Evolutionary conservation across 2,113 vertebrate genomes (phyloP).

Genomic region (Hypocryptadius cinnamomeus): DNA sequence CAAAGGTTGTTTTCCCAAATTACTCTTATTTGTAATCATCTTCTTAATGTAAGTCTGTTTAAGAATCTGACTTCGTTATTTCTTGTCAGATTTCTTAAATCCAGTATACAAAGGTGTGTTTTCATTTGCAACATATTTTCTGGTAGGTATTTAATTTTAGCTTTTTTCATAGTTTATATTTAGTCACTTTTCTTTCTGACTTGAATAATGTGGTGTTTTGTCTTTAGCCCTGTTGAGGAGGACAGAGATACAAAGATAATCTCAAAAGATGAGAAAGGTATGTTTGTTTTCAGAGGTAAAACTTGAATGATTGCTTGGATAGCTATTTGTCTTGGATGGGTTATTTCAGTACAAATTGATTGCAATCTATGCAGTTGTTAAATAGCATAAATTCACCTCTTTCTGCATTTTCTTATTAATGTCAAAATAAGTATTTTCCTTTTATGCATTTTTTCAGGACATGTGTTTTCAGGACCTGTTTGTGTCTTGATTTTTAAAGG

Average conservation of each 20-base stretch:
- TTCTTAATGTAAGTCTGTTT: slow-evolving; percentile 49
- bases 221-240: slow-evolving; percentile 80
- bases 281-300: neutral
- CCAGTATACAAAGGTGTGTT: neutral
- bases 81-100: slow-evolving; percentile 66
- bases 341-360: neutral
- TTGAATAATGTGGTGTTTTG: slow-evolving; percentile 68
- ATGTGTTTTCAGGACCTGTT: neutral
- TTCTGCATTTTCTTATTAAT: neutral
- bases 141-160: slow-evolving; percentile 75
- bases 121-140: slow-evolving; percentile 61
- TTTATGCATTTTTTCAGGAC: neutral
- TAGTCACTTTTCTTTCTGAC: neutral
- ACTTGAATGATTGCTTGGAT: neutral
- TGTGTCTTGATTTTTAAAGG: neutral
- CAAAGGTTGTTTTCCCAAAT: slow-evolving; percentile 66
- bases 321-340: neutral
- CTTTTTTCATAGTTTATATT: neutral
- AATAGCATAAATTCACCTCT: neutral
- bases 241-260: slow-evolving; percentile 79
- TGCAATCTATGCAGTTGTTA: neutral
- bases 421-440: neutral
- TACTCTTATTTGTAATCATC: slow-evolving; percentile 45
- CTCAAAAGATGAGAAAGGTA: slow-evolving; percentile 93
- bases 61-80: slow-evolving; percentile 61